Evolutionary conservation across 1,140 invertebrate species (phyloP), one percentile per base, ranked within the genome.

Genomic region (Hyles euphorbiae): DNA sequence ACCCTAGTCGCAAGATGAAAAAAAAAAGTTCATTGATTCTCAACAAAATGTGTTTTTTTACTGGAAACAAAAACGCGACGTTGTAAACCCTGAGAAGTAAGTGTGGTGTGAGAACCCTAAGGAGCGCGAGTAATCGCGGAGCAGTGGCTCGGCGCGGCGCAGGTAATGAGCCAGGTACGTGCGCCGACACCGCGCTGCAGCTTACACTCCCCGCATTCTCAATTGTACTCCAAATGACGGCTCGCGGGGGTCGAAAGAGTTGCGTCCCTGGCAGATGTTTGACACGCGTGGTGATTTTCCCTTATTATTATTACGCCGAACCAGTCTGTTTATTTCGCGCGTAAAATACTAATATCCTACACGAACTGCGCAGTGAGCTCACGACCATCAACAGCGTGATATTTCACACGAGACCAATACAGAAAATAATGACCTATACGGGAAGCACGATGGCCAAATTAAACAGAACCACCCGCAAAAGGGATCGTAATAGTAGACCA

Each of bases 351-450:
- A 22, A 22, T 22, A 22, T 22, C 22, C n/a, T 40, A 40, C 8
- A 40, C 36, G 36, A 40, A 40, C 36, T 40, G 5, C 22, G 6
- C 2, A 22, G 11, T 46, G 11, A 11, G 5, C n/a, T 11, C 5
- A n/a, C 47, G 11, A 12, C 47, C 47, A 48, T 48, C 22, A 48
- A 4, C 47, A n/a, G 34, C 10, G 50, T 52, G 9, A 34, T 22
- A 22, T 52, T 32, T 34, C 50, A n/a, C 50, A 10, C 32, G 50
- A 34, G 34, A 53, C 55, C 44, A 33, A 47, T 53, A 54, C 50
- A 44, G 34, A 58, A 53, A 52, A 49, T 62, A 62, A 62, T 58
- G 60, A 62, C 51, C 47, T 48, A 12, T 12, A 48, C 47, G 47
- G 2, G 36, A 40, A 40, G 36, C 8, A 12, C n/a, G n/a, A 11